phyloP scores from a whole-genome alignment of 2,797 vertebrate genomes.

The Gastrophryne carolinensis region DNA sequence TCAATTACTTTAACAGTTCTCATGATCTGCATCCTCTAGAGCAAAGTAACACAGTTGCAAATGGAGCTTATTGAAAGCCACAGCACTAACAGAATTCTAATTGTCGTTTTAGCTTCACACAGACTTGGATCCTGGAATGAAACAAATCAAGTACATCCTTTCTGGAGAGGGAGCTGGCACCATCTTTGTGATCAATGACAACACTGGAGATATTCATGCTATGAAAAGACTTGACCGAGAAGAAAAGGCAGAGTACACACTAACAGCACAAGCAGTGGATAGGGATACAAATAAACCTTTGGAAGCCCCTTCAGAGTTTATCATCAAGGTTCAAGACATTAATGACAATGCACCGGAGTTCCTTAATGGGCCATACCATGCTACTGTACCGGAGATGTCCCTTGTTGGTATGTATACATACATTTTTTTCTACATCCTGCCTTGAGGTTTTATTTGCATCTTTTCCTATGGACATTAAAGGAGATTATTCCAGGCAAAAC shows the following conservation, averaged over 20 bases:
- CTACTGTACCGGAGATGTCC: slow-evolving; percentile 94
- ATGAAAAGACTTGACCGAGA: slow-evolving; percentile 97
- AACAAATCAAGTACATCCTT: slow-evolving; percentile 92
- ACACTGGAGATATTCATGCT: slow-evolving; percentile 95
- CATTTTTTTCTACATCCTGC: too few relatives aligned
- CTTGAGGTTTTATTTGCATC: neutral
- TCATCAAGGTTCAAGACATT: slow-evolving; percentile 98
- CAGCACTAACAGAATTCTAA: slow-evolving; percentile 51
- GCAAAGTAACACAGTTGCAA: slow-evolving; percentile 36
- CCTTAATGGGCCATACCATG: slow-evolving; percentile 88
- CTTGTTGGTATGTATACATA: slow-evolving; percentile 82
- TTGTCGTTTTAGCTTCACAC: slow-evolving; percentile 86
- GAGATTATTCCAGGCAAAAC: too few relatives aligned
- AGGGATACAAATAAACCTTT: slow-evolving; percentile 86
- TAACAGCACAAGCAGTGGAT: slow-evolving; percentile 92
- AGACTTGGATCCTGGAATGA: slow-evolving; percentile 87
- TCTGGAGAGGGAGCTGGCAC: slow-evolving; percentile 95
- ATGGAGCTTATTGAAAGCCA: slow-evolving; percentile 18
- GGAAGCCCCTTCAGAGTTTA: slow-evolving; percentile 95
- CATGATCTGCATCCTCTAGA: slow-evolving; percentile 43
- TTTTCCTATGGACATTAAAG: too few relatives aligned
- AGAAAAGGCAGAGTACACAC: slow-evolving; percentile 94
- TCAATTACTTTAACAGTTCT: neutral
- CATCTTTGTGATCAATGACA: slow-evolving; percentile 96
- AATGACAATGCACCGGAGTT: slow-evolving; percentile 97